phyloP scores from a whole-genome alignment of 2,888 invertebrate species.

The Ennomos fuscantarius region DNA sequence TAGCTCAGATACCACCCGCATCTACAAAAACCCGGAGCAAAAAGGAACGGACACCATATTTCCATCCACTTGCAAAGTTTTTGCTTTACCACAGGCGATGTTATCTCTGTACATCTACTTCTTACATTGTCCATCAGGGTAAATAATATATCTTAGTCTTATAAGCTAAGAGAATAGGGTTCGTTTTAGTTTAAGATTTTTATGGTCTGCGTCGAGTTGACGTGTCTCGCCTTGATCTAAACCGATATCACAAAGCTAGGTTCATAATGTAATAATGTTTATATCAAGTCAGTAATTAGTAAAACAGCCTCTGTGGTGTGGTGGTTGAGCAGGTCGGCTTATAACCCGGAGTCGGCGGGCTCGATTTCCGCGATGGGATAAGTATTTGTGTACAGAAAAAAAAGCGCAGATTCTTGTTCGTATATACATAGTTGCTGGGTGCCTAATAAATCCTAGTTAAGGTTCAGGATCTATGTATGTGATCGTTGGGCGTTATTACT shows the following conservation, averaged over 20 bases:
- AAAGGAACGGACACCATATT: constrained; percentile 42
- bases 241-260: constrained; percentile 44
- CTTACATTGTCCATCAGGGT: constrained; percentile 56
- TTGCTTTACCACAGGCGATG: constrained; percentile 54
- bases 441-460: too few relatives aligned
- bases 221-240: constrained; percentile 60
- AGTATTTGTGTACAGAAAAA: too few relatives aligned
- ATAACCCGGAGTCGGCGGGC: too few relatives aligned
- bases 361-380: too few relatives aligned
- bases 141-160: constrained; percentile 16
- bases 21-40: constrained; percentile 36
- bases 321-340: too few relatives aligned
- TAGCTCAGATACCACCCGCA: constrained; percentile 26
- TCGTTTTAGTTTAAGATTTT: constrained; percentile 27
- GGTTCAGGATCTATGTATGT: too few relatives aligned
- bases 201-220: constrained; percentile 42
- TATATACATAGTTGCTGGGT: too few relatives aligned
- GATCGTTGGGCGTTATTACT: too few relatives aligned
- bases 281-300: too few relatives aligned
- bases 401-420: too few relatives aligned
- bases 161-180: constrained; percentile 10
- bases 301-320: too few relatives aligned
- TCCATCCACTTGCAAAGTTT: constrained; percentile 52
- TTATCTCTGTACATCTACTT: constrained; percentile 42
- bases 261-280: too few relatives aligned